These are phyloP conservation scores for Apodemus agrarius DNA, from an alignment of 2,797 vertebrate species.

Conservation along the genomic window DNA sequence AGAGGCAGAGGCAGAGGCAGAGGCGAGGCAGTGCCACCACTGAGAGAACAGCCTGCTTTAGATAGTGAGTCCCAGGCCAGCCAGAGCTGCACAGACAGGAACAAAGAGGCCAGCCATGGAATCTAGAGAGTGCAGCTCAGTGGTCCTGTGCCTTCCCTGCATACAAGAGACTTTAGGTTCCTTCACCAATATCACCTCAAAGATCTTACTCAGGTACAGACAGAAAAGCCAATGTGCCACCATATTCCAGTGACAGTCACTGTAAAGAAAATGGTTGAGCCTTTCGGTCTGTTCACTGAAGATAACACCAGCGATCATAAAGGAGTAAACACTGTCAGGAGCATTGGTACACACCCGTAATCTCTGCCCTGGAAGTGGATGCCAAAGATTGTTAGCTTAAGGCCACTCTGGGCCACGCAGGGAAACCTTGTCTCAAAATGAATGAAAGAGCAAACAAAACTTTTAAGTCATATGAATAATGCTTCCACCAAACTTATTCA, in stretches of 20 bases:
- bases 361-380: background rate
- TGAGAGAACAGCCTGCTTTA: background rate
- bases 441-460: background rate
- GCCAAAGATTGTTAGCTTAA: background rate
- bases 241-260: background rate
- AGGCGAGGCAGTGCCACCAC: background rate
- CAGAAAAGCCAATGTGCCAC: background rate
- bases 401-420: background rate
- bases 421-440: background rate
- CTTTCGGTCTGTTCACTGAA: background rate
- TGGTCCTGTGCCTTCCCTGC: background rate
- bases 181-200: background rate
- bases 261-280: background rate
- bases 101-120: background rate
- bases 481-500: constrained; percentile 12
- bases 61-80: background rate
- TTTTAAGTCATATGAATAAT: background rate
- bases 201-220: background rate
- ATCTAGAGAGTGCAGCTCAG: background rate
- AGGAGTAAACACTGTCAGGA: background rate
- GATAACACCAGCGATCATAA: background rate
- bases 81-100: background rate
- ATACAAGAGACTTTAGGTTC: background rate
- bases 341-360: background rate
- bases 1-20: too few species aligned